Evolutionary conservation across 2,888 invertebrate genomes (phyloP), one percentile per base, ranked within the genome.

Genomic region (Epinotia nisella): DNA sequence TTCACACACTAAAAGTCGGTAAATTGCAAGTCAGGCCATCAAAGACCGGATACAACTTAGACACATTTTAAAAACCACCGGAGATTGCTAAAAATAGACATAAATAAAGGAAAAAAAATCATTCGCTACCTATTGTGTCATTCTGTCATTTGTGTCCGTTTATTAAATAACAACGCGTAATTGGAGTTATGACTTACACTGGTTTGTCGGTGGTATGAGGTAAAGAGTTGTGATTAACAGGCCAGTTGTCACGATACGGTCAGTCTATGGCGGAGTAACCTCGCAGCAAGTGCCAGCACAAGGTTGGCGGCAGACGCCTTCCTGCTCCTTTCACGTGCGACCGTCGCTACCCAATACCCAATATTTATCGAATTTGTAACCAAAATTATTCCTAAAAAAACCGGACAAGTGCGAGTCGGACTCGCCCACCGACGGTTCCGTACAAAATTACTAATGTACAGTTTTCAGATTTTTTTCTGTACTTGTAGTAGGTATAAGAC

Each of bases 221-320:
- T 49, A 49, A 49, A 49, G 49, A n/a, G n/a, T 49, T 49, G 49
- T n/a, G 49, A 49, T n/a, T 49, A 5, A n/a, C 7, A 49, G 49
- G n/a, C 49, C n/a, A 49, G 49, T 49, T n/a, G 49, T 51, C 51
- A 51, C n/a, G 56, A 53, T 19, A 39, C 21, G n/a, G 41, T 29
- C n/a, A 41, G 24, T 24, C n/a, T 53, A 35, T 49, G 41, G 64
- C 45, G n/a, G 19, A 49, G 24, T 39, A 66, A 55, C 39, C 68
- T 68, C 67, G 62, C 58, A 49, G 10, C 21, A 29, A 41, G 49
- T 35, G 61, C 56, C 19, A 13, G 21, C 41, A n/a, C 75, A 76
- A 77, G 76, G 76, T 53, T 61, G 72, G 19, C 74, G 83, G 79
- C 79, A 79, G 77, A 76, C 45, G 79, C 82, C 87, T 88, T 87